Conservation (phyloP, 2,888 invertebrate genomes). For the Pammene fasciana region DNA sequence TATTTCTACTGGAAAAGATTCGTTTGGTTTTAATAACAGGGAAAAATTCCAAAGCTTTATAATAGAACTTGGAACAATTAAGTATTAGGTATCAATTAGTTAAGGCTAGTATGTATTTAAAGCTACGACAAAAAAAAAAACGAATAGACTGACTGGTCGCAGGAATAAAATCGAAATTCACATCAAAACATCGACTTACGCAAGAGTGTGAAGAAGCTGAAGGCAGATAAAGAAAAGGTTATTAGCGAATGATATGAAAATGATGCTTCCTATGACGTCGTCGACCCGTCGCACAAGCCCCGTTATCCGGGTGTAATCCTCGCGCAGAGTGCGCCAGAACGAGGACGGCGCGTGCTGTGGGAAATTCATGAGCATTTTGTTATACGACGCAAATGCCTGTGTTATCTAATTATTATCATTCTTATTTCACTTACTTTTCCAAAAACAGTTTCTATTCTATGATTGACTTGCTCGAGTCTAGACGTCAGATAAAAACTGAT, state of each 20-base stretch:
- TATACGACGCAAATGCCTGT: not conserved
- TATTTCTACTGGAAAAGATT: no score
- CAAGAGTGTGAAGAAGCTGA: conserved; percentile 85
- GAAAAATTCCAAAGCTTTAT: no score
- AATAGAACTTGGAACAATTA: no score
- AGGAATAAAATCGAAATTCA: no score
- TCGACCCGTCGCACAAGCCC: conserved; percentile 83
- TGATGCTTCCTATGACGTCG: conserved; percentile 81
- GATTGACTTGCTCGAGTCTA: conserved; percentile 84
- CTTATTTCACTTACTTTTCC: conserved; percentile 53
- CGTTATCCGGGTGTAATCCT: conserved; percentile 85
- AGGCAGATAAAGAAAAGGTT: conserved; percentile 88
- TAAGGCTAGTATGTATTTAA: no score
- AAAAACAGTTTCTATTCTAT: conserved; percentile 55
- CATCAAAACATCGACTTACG: no score
- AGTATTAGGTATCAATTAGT: no score
- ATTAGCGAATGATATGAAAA: conserved; percentile 85
- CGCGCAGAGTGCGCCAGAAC: conserved; percentile 69
- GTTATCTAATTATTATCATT: not conserved
- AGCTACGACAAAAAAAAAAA: no score
- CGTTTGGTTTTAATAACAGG: no score
- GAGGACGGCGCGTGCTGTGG: conserved; percentile 54
- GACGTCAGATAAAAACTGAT: conserved; percentile 85
- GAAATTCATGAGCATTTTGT: not conserved
- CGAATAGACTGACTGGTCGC: no score